These are phyloP conservation scores for Chrysogorgia sp. DNA, from an alignment of 92 coral and sea anemone genomes.

Conservation along the genomic window DNA sequence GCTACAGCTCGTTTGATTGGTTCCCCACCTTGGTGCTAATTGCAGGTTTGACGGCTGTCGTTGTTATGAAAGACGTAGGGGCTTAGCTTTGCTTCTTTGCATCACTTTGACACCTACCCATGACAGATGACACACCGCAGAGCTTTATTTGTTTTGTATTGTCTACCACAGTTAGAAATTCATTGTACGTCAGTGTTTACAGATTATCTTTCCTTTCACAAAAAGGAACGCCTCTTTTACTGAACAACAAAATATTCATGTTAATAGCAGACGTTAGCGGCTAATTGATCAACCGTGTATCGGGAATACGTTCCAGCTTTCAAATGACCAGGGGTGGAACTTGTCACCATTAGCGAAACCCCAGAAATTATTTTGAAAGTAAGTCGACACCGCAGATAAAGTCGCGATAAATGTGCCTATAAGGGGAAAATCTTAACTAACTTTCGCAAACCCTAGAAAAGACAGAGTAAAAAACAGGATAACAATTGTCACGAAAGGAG, in stretches of 20 bases:
- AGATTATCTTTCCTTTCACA: conserved; percentile 29
- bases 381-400: conserved; percentile 52
- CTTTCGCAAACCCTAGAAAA: too few species aligned
- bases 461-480: background rate
- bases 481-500: background rate
- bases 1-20: conserved; percentile 38
- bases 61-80: conserved; percentile 47
- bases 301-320: conserved; percentile 15
- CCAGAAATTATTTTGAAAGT: conserved; percentile 50
- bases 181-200: conserved; percentile 46
- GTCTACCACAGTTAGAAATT: conserved; percentile 50
- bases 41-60: conserved; percentile 50
- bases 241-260: conserved; percentile 29
- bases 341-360: conserved; percentile 46
- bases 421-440: background rate
- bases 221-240: conserved; percentile 22
- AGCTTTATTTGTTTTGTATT: conserved; percentile 47
- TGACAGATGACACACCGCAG: conserved; percentile 54
- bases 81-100: conserved; percentile 33
- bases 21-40: conserved; percentile 44
- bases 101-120: conserved; percentile 45
- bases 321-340: conserved; percentile 41
- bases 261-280: conserved; percentile 48
- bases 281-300: conserved; percentile 35
- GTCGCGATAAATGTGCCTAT: conserved; percentile 8